These are phyloP conservation scores for Cynodonichthys magdalenae DNA, from an alignment of 2,797 vertebrate species.

Conservation along the genomic window DNA sequence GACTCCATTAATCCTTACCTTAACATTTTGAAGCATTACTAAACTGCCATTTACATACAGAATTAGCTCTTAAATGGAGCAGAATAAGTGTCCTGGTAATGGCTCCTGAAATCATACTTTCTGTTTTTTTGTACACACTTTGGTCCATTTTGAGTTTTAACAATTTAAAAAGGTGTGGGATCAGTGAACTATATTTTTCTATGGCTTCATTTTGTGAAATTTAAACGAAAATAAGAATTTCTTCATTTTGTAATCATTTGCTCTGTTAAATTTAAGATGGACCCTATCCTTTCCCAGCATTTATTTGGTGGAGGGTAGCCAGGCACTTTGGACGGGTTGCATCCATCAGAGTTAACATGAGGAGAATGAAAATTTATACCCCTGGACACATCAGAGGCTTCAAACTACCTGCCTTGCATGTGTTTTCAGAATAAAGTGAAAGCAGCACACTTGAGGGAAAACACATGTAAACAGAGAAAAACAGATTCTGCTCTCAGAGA, in stretches of 20 bases:
- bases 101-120: background rate
- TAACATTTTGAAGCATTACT: slow-evolving; percentile 1
- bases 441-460: slow-evolving; percentile 1
- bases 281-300: slow-evolving; percentile 8
- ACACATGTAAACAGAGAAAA: background rate
- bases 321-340: slow-evolving; percentile 18
- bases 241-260: slow-evolving; percentile 19
- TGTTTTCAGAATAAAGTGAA: slow-evolving; percentile 9
- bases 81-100: background rate
- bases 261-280: slow-evolving; percentile 12
- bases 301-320: slow-evolving; percentile 1
- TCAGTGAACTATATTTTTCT: background rate
- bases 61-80: slow-evolving; percentile 11
- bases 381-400: background rate
- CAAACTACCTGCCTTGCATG: background rate
- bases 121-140: background rate
- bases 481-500: background rate
- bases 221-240: background rate
- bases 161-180: slow-evolving; percentile 4
- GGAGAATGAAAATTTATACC: slow-evolving; percentile 17
- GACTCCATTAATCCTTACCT: slow-evolving; percentile 7
- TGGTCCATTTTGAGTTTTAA: background rate
- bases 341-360: slow-evolving; percentile 37
- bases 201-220: background rate
- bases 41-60: slow-evolving; percentile 13